Conservation (phyloP, 2,113 vertebrate genomes). For the Macaca nemestrina region DNA sequence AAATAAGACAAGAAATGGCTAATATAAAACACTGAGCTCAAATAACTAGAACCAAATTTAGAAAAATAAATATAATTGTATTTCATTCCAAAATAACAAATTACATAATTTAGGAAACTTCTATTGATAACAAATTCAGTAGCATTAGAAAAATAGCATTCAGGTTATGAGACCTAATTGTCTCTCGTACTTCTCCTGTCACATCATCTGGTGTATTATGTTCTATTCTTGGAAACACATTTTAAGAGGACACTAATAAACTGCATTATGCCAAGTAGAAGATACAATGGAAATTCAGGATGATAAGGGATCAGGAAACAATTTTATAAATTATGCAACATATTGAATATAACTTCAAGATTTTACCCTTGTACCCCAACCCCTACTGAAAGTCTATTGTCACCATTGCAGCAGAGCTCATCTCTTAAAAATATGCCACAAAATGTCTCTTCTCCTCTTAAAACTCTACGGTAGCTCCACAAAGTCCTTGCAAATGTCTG, state of each 20-base stretch:
- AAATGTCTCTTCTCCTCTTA: background rate
- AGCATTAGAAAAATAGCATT: background rate
- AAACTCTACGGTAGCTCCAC: background rate
- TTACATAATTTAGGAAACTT: background rate
- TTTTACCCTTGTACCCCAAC: background rate
- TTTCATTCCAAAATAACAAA: conserved; percentile 20
- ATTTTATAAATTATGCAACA: background rate
- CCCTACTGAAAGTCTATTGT: background rate
- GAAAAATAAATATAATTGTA: background rate
- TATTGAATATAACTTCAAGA: background rate
- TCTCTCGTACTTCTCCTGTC: background rate
- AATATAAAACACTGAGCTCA: background rate
- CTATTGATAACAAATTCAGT: background rate
- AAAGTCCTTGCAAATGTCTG: background rate
- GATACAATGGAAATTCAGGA: conserved; percentile 12
- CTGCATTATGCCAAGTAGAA: background rate
- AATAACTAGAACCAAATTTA: background rate
- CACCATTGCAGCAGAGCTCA: background rate
- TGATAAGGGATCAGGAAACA: background rate
- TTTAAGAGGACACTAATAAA: conserved; percentile 10
- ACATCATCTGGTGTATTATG: background rate
- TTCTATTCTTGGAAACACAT: conserved; percentile 47
- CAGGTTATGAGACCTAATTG: background rate
- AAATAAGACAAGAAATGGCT: background rate
- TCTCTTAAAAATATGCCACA: background rate